phyloP scores from a whole-genome alignment of 2,888 invertebrate genomes.

The Temnothorax unifasciatus region DNA sequence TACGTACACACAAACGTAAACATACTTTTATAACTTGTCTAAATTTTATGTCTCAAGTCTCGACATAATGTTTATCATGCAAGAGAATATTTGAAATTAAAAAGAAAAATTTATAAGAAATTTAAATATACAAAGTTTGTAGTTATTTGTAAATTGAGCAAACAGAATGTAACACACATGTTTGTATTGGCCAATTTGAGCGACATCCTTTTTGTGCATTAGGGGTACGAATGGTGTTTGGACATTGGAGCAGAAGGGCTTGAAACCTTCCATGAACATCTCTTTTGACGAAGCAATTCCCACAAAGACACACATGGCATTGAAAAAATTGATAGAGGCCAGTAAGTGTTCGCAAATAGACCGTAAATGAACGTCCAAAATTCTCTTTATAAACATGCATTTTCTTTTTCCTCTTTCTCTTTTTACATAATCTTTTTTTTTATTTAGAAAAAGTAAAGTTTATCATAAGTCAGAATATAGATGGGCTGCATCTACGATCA shows the following conservation, averaged over 20 bases:
- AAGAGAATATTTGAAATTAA: not conserved
- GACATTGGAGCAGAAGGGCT: slow-evolving; percentile 97
- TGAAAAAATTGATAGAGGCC: slow-evolving; percentile 92
- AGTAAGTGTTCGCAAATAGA: slow-evolving; percentile 80
- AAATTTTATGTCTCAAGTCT: not conserved
- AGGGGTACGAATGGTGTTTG: slow-evolving; percentile 98
- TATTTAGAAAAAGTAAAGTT: slow-evolving; percentile 91
- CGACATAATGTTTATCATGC: not conserved
- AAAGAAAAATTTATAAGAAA: not conserved
- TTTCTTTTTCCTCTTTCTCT: not conserved
- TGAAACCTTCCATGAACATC: slow-evolving; percentile 93
- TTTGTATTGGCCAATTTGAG: slow-evolving; percentile 27
- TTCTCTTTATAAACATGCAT: not conserved
- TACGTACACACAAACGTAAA: not conserved
- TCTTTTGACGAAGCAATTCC: slow-evolving; percentile 97
- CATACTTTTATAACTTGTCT: not conserved
- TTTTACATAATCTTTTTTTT: slow-evolving; percentile 14
- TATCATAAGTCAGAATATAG: slow-evolving; percentile 98
- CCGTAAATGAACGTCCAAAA: not conserved
- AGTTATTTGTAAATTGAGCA: not conserved
- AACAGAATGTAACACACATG: not conserved
- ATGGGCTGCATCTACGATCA: slow-evolving; percentile 97
- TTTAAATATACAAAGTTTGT: not conserved
- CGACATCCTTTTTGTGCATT: slow-evolving; percentile 77
- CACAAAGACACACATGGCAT: slow-evolving; percentile 97